Base-by-base conservation (phyloP, 2,888 invertebrate genomes). In the Pinctada fucata region DNA sequence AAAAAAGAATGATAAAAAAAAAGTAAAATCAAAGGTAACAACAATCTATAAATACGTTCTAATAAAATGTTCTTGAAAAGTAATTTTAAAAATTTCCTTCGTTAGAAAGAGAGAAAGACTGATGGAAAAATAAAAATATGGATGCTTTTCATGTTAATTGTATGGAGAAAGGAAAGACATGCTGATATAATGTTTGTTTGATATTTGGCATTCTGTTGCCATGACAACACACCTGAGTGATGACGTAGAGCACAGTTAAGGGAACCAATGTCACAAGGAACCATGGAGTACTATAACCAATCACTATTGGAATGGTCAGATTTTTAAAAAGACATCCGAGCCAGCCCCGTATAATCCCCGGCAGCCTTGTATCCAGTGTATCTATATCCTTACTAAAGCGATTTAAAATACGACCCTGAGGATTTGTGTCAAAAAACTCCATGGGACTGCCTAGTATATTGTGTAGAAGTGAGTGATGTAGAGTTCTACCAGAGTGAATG, bases 381-480 rank as follows among this genome's bases (percentile, higher is more conserved):
- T 92, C 86, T 47, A 91, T 85, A 79, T 91, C 91, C 66, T 84
- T 86, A 13, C 85, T 80, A 68, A 86, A 86, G 66, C 93, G 88
- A 84, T 94, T 93, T 70, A 94, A 80, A 67, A 93, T 90, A 58
- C 93, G 88, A 48, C 93, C 93, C 13, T 90, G 84, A 8, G 93
- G 93, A 13, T 92, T 93, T 6, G 89, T 88, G 48, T 90, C 88
- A 86, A 86, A 89, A 79, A 90, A 89, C n/a, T 76, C 72, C 80
- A 90, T 69, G 13, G 91, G 91, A 3, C 91, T 84, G 16, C 80
- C 84, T 52, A 88, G 63, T 50, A 81, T 68, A 65, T 79, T 83
- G 52, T 49, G 58, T 58, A 83, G 67, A n/a, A 83, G 72, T 45
- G 51, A 66, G 3, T 75, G 67, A 65, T 84, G 82, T 45, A 82